phyloP scores from a whole-genome alignment of 2,113 vertebrate species.

The Harpagus bidentatus region DNA sequence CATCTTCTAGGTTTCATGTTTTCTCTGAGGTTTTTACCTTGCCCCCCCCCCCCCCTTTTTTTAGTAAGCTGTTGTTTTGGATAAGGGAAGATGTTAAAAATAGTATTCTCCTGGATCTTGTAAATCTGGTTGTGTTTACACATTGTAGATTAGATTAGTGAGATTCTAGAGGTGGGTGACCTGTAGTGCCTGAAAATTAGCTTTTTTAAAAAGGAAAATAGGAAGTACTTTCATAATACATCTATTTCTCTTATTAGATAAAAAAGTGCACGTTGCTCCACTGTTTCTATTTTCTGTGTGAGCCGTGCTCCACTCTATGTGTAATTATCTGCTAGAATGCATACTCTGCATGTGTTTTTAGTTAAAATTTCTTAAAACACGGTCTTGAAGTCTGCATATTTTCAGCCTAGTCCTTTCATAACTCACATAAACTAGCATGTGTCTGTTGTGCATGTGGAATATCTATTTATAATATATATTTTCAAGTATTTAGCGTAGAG shows the following conservation, averaged over 20 bases:
- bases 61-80: background rate
- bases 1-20: background rate
- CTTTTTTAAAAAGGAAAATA: background rate
- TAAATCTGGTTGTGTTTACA: background rate
- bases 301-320: background rate
- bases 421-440: background rate
- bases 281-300: background rate
- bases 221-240: background rate
- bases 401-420: conserved; percentile 37
- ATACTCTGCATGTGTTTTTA: conserved; percentile 40
- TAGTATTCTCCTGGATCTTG: background rate
- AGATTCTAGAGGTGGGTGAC: background rate
- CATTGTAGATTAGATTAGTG: background rate
- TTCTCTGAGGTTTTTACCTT: background rate
- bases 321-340: conserved; percentile 32
- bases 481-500: background rate
- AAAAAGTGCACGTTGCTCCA: background rate
- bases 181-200: background rate
- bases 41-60: fast-evolving
- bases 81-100: background rate
- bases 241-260: background rate
- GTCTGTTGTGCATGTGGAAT: background rate
- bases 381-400: conserved; percentile 52
- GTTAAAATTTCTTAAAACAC: conserved; percentile 55
- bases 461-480: background rate